Base-by-base conservation (phyloP, 2,113 vertebrate genomes). In the Lepus timidus region DNA sequence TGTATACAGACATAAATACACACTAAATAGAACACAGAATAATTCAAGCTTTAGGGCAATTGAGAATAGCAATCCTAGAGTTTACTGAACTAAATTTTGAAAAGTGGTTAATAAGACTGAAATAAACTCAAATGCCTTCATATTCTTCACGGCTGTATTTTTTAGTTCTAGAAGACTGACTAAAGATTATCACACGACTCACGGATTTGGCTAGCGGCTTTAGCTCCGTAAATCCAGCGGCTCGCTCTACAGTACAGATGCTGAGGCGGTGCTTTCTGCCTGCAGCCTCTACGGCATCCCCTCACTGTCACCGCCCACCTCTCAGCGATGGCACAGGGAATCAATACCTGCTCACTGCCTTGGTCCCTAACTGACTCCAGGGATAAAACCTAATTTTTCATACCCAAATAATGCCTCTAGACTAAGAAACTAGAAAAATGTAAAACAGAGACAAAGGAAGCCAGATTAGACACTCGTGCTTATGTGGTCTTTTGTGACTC, bases 71-170 rank as follows among this genome's bases (percentile, higher is more conserved):
- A 90, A 86, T 19, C 12, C 61, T 78, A 62, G 31, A 55, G n/a
- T 64, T 92, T 61, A 83, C 55, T 74, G 9, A 68, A 80, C 22
- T 94, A 93, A 88, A 52, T 81, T 91, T 36, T 76, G 25, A 78
- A 84, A 94, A 70, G 19, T 81, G 36, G 12, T 44, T 31, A 86
- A 84, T 33, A 85, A 93, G 83, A 90, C 75, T 58, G 17, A 88
- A 92, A 51, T 23, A 80, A 94, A 87, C 17, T 85, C 39, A 96
- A 90, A 76, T 51, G 10, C 4, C 71, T 87, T 68, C 16, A 70
- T 11, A 74, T 85, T 94, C 88, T 89, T 93, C 33, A 22, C 0
- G 87, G 75, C 29, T 87, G 13, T 61, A 88, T 81, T 51, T 78
- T 36, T 64, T 75, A 64, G 9, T 92, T 82, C 90, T 88, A 13